Conservation (phyloP, 2,888 invertebrate species). For the Plagiodera versicolora region DNA sequence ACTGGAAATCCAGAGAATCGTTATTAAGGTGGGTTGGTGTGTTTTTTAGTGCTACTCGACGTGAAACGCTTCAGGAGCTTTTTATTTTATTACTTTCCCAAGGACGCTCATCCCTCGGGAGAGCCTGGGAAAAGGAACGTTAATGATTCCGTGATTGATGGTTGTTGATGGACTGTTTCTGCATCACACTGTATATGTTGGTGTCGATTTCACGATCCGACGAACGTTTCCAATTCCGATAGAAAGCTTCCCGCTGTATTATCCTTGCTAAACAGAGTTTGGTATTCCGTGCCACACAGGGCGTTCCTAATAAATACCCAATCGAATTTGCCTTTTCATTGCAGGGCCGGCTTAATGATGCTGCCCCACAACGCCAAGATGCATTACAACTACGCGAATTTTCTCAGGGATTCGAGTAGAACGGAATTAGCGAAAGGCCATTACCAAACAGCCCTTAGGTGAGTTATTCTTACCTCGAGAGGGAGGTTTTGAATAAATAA, state of each 20-base stretch:
- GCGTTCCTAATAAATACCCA: slow-evolving; percentile 2
- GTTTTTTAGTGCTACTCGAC: neutral
- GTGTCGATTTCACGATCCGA: no score
- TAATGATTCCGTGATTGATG: no score
- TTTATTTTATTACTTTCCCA: no score
- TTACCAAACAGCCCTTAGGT: slow-evolving; percentile 80
- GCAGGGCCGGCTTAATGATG: slow-evolving; percentile 76
- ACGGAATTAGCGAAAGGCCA: slow-evolving; percentile 74
- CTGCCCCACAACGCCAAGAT: slow-evolving; percentile 87
- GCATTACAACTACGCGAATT: slow-evolving; percentile 89
- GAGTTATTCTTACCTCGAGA: slow-evolving; percentile 49
- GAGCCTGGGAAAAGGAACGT: no score
- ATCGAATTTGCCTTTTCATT: slow-evolving; percentile 35
- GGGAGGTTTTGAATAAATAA: neutral
- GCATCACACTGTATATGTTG: no score
- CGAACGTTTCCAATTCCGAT: neutral
- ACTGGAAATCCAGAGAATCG: slow-evolving; percentile 78
- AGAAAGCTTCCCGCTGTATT: neutral
- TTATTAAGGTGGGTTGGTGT: slow-evolving; percentile 68
- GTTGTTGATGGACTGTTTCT: no score
- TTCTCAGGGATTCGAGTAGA: slow-evolving; percentile 74
- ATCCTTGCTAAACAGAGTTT: neutral
- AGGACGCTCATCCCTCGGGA: no score
- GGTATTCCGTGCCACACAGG: slow-evolving; percentile 3
- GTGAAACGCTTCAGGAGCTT: no score